These are phyloP conservation scores for Cydia pomonella DNA, from an alignment of 1,140 invertebrate species.

Conservation along the genomic window DNA sequence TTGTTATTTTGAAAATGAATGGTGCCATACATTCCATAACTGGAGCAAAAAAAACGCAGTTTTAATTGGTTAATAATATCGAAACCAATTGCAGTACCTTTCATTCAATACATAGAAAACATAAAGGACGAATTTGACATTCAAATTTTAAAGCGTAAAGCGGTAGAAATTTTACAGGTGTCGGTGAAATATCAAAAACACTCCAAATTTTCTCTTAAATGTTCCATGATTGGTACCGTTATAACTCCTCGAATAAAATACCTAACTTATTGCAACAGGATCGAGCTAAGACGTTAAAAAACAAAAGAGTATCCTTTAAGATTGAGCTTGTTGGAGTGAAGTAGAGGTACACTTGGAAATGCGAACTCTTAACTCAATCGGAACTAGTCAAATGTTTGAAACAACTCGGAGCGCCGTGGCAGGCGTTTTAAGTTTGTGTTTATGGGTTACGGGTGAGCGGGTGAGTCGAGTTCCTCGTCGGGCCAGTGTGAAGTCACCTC, in stretches of 20 bases:
- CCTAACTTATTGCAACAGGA: not conserved
- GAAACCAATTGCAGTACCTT: no score
- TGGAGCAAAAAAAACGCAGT: no score
- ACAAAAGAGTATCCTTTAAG: constrained; percentile 8
- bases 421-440: constrained; percentile 29
- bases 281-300: not conserved
- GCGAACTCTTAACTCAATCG: constrained; percentile 29
- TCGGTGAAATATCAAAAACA: no score
- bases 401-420: constrained; percentile 21
- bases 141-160: no score
- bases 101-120: no score
- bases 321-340: constrained; percentile 14
- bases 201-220: no score
- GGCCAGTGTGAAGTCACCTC: not conserved
- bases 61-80: no score
- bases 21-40: no score
- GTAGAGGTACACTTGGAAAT: constrained; percentile 18
- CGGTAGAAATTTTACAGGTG: no score
- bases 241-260: not conserved
- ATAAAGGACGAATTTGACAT: no score
- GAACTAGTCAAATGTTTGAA: constrained; percentile 31
- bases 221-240: no score
- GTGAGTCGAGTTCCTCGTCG: not conserved
- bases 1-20: no score
- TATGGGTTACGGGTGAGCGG: not conserved